Base-by-base conservation (phyloP, 2,888 invertebrate species). In the Microctonus hyperodae region DNA sequence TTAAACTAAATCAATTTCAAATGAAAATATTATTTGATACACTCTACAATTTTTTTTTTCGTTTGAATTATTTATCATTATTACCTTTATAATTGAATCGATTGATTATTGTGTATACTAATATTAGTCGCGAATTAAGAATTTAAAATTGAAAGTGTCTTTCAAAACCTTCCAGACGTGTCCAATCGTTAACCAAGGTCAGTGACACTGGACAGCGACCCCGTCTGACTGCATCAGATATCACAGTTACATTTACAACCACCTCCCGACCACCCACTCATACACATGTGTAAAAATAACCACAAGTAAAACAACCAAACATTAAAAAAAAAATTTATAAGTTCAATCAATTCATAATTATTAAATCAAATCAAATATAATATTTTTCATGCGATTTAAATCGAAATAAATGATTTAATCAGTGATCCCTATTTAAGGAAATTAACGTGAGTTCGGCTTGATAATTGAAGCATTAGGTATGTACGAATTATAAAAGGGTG, bases 181-280 rank as follows among this genome's bases (percentile, higher is more conserved):
- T 65, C 58, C 76, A 72, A 76, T 76, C 78, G 74, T 77, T 78
- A 74, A 37, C 69, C 75, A 74, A 77, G 79, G 78, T 79, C 76
- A 79, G 76, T 76, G 78, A 76, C 79, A 78, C 71, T 76, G 76
- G 75, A 70, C 76, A 71, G 74, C 74, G 73, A 76, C 74, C 76
- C 74, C 66, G 58, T 70, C 64, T 69, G 69, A 20, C 64, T 66
- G 69, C 69, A 65, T 62, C 33, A 37, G 23, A 33, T 62, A 55
- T 62, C 35, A 31, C 35, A 33, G n/a, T 57, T 62, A 53, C 53
- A 37, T 53, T 62, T 61, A 44, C 48, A 37, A 48, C 25, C 22
- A 31, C 51, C 62, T 28, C 31, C 51, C 20, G n/a, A 2, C n/a
- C 5, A 23, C 37, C 35, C 23, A 62, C 44, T 22, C 31, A n/a